Percentiles rank a stretch among this genome's conserved stretches.
These are phyloP conservation scores for Chloropsis hardwickii DNA, from an alignment of 2,113 vertebrate species.

Conservation along the genomic window DNA sequence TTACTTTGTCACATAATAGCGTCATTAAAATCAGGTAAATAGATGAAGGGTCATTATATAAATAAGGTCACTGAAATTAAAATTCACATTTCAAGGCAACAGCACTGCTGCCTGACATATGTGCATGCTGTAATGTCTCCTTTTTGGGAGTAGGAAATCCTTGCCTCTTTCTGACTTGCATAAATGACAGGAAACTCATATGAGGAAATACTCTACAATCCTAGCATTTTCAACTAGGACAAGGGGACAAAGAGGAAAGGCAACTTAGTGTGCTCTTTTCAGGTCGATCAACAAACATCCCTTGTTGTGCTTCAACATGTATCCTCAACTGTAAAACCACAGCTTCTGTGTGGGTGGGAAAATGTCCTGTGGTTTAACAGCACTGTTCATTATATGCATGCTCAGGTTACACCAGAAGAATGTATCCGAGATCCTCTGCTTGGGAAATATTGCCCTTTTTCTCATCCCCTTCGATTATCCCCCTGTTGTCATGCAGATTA, in stretches of 20 bases:
- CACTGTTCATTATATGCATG: not conserved
- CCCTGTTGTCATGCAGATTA: not conserved
- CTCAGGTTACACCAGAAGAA: not conserved
- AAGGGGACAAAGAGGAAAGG: not conserved
- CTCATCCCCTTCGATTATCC: not conserved
- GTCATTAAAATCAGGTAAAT: not conserved
- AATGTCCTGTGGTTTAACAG: not conserved
- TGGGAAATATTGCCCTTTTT: not conserved
- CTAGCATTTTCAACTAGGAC: not conserved
- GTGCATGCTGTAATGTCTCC: not conserved
- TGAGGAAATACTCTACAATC: not conserved
- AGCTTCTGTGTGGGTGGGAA: not conserved
- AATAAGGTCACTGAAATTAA: not conserved
- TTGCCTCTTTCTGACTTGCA: not conserved
- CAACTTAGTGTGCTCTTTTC: not conserved
- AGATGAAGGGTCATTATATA: not conserved
- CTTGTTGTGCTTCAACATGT: not conserved
- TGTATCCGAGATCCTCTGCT: not conserved
- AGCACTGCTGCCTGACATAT: not conserved
- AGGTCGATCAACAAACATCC: not conserved
- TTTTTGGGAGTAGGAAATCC: not conserved
- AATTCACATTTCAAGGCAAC: not conserved
- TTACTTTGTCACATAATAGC: not conserved
- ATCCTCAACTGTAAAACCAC: not conserved
- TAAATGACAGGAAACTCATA: conserved; percentile 23